Evolutionary conservation across 2,888 invertebrate genomes (phyloP).

Genomic region (Pheosia gnoma): DNA sequence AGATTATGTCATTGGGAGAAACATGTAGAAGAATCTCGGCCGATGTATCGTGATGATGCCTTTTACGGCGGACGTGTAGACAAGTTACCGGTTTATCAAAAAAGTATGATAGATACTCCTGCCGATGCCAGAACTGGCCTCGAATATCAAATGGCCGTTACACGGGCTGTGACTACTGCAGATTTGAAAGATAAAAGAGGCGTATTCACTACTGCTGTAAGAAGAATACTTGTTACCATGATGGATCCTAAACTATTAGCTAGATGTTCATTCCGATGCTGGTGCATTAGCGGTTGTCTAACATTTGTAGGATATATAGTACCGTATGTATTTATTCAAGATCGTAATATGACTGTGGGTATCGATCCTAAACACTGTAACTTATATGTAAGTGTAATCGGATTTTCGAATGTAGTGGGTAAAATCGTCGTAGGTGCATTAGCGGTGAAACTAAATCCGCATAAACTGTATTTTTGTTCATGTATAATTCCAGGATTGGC

Average conservation of each 20-base stretch:
- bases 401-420: conserved; percentile 63
- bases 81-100: conserved; percentile 66
- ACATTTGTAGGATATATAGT: conserved; percentile 66
- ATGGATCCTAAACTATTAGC: conserved; percentile 68
- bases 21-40: conserved; percentile 66
- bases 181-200: conserved; percentile 68
- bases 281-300: conserved; percentile 60
- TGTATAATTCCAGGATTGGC: conserved; percentile 53
- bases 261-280: conserved; percentile 58
- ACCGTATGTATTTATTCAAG: conserved; percentile 68
- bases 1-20: conserved; percentile 67
- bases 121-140: conserved; percentile 63
- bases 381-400: conserved; percentile 69
- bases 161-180: conserved; percentile 66
- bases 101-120: conserved; percentile 59
- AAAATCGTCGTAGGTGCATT: conserved; percentile 59
- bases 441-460: conserved; percentile 59
- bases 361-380: conserved; percentile 55
- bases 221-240: conserved; percentile 76
- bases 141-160: conserved; percentile 76
- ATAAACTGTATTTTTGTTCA: conserved; percentile 47
- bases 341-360: conserved; percentile 59
- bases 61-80: conserved; percentile 70
- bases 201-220: conserved; percentile 67
- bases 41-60: conserved; percentile 76